Conservation (phyloP, 2,888 invertebrate species). For the Archaeoteleia sp. region DNA sequence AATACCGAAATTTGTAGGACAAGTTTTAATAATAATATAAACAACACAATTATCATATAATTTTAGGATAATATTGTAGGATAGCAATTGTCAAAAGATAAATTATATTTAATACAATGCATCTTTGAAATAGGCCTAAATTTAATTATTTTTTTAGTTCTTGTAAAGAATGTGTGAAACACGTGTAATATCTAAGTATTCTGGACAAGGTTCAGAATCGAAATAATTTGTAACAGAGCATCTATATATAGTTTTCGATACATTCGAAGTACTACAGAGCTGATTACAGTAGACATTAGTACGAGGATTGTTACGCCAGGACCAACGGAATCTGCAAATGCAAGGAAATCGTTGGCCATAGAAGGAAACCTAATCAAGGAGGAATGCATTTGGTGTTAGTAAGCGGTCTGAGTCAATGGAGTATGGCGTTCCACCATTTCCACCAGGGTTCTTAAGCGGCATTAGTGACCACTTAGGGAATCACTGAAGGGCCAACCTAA, state of each 20-base stretch:
- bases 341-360: conserved; percentile 60
- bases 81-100: too few species aligned
- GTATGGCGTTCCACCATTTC: conserved; percentile 65
- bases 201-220: too few species aligned
- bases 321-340: conserved; percentile 59
- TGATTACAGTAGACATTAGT: conserved; percentile 47
- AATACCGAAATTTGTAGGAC: too few species aligned
- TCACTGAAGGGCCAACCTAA: conserved; percentile 64
- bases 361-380: conserved; percentile 66
- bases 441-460: conserved; percentile 67
- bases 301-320: conserved; percentile 36
- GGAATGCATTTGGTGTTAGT: conserved; percentile 69
- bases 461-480: conserved; percentile 71
- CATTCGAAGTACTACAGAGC: conserved; percentile 13
- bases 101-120: too few species aligned
- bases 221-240: conserved; percentile 14
- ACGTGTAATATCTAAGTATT: neutral
- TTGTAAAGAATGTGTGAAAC: neutral
- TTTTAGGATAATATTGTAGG: too few species aligned
- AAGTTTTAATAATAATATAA: too few species aligned
- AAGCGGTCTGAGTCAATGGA: conserved; percentile 63
- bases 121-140: too few species aligned
- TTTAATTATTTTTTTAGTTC: too few species aligned
- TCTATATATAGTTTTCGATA: conserved; percentile 18
- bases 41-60: too few species aligned